phyloP scores from a whole-genome alignment of 2,113 vertebrate genomes.

The Odobenus rosmarus region DNA sequence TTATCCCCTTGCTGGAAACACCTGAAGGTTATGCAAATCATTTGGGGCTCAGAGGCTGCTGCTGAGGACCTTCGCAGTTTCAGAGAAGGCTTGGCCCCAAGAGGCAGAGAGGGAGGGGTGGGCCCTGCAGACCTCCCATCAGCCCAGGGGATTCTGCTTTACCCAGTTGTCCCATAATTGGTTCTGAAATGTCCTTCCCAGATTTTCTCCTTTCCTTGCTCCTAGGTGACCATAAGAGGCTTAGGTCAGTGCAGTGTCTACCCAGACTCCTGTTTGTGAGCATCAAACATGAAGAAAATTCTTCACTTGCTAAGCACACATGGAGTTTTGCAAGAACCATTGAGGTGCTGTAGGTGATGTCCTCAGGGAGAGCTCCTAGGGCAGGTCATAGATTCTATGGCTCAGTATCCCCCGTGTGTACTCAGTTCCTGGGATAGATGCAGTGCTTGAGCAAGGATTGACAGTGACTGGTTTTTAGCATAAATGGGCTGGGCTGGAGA shows the following conservation, averaged over 20 bases:
- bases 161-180: fast-evolving
- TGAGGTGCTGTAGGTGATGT: fast-evolving
- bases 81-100: not conserved
- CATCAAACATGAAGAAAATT: not conserved
- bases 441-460: fast-evolving
- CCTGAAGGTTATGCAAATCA: constrained; percentile 51
- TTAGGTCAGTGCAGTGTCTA: not conserved
- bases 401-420: not conserved
- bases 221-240: not conserved
- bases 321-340: fast-evolving
- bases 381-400: not conserved
- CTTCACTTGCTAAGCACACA: too few relatives aligned
- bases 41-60: not conserved
- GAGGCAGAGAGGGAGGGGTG: not conserved
- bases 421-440: not conserved
- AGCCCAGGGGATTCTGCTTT: not conserved
- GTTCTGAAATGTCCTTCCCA: not conserved
- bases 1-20: not conserved
- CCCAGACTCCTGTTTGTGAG: not conserved
- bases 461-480: not conserved
- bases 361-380: not conserved
- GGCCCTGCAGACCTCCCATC: fast-evolving
- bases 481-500: not conserved
- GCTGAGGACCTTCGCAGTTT: not conserved
- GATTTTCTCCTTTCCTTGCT: not conserved